Percentiles rank a stretch among this genome's conserved stretches.
Evolutionary conservation across 2,797 vertebrate genomes (phyloP).

Genomic region (Hybognathus amarus): DNA sequence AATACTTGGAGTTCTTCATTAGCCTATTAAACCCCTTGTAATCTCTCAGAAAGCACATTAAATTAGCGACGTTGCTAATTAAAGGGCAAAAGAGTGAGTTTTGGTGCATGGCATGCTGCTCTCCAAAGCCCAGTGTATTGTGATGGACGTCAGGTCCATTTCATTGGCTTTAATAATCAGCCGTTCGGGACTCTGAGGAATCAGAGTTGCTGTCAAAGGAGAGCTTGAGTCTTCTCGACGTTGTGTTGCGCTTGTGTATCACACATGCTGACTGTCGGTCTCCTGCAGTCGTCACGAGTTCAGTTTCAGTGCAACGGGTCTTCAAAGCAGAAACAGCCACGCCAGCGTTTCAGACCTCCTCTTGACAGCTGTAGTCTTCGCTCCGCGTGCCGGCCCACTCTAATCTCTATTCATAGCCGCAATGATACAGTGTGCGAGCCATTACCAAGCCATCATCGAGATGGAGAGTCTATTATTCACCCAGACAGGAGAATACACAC

Average conservation of each 20-base stretch:
- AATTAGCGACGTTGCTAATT: constrained; percentile 65
- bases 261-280: constrained; percentile 34
- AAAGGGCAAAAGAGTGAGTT: constrained; percentile 63
- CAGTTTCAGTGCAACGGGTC: constrained; percentile 32
- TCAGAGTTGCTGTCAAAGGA: neutral
- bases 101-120: constrained; percentile 53
- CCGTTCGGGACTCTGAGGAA: neutral
- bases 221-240: neutral
- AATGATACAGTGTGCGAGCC: constrained; percentile 41
- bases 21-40: constrained; percentile 54
- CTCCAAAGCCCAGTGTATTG: constrained; percentile 43
- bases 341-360: constrained; percentile 49
- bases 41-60: constrained; percentile 61
- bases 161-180: constrained; percentile 24
- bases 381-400: constrained; percentile 47
- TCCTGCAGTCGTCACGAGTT: constrained; percentile 26
- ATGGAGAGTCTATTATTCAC: constrained; percentile 44
- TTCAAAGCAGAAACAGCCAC: constrained; percentile 50
- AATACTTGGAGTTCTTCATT: constrained; percentile 55
- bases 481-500: constrained; percentile 39
- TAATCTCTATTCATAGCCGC: constrained; percentile 53
- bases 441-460: constrained; percentile 55
- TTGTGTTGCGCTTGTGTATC: neutral
- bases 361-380: constrained; percentile 51
- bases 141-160: constrained; percentile 3